A percentile compares a stretch with the other conserved stretches of the same genome.
phyloP scores from a whole-genome alignment of 2,888 invertebrate genomes.

The Drosophila quinaria region DNA sequence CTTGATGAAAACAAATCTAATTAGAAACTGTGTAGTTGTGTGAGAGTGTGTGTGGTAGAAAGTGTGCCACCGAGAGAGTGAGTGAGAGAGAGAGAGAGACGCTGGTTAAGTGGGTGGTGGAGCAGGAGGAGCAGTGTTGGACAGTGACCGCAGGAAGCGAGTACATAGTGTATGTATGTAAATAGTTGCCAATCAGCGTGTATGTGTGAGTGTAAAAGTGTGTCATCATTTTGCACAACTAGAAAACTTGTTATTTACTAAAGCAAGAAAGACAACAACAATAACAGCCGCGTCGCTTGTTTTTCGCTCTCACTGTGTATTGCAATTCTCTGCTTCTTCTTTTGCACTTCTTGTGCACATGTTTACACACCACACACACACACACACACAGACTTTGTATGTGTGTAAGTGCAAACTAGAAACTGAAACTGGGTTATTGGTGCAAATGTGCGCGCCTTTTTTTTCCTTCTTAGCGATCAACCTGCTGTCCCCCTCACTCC shows the following conservation, averaged over 20 bases:
- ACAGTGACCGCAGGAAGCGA: conserved; percentile 49
- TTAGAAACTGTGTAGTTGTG: conserved; percentile 57
- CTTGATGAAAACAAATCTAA: conserved; percentile 66
- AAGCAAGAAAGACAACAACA: conserved; percentile 37
- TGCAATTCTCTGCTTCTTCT: conserved; percentile 42
- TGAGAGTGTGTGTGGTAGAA: conserved; percentile 39
- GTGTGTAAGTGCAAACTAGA: conserved; percentile 75
- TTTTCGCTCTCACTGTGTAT: conserved; percentile 19
- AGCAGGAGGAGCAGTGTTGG: not conserved
- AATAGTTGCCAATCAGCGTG: conserved; percentile 31
- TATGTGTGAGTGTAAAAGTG: conserved; percentile 56
- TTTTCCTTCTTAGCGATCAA: conserved; percentile 26
- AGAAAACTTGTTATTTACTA: conserved; percentile 75
- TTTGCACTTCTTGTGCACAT: conserved; percentile 45
- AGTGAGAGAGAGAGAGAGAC: conserved; percentile 10
- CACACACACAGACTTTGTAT: conserved; percentile 31
- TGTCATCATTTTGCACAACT: conserved; percentile 74
- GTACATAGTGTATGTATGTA: conserved; percentile 11
- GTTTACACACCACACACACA: conserved; percentile 26
- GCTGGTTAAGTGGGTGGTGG: conserved; percentile 20
- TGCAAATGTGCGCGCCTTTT: conserved; percentile 68
- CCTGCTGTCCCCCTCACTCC: conserved; percentile 23
- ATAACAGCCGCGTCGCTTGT: conserved; percentile 27
- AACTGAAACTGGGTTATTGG: conserved; percentile 81
- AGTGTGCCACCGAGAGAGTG: conserved; percentile 41